phyloP scores from a whole-genome alignment of 2,888 invertebrate genomes.

The Salticus scenicus region DNA sequence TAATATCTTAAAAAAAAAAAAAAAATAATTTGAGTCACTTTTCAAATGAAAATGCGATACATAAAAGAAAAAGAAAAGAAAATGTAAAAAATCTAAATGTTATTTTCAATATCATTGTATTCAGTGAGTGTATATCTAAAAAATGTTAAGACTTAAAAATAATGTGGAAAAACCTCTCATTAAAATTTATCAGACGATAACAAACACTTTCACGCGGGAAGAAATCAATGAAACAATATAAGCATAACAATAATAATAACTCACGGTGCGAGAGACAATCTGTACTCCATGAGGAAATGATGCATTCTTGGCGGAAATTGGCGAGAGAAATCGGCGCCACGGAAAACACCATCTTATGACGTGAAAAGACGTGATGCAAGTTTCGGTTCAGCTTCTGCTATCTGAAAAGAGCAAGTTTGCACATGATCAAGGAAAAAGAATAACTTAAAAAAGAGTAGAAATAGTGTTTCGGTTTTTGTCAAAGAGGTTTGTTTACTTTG shows the following conservation, averaged over 20 bases:
- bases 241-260: neutral
- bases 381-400: conserved; percentile 16
- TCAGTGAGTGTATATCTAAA: no score
- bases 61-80: no score
- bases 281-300: conserved; percentile 8
- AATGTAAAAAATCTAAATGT: no score
- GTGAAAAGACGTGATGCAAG: conserved; percentile 8
- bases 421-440: conserved; percentile 21
- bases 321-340: conserved; percentile 15
- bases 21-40: no score
- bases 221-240: neutral
- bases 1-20: no score
- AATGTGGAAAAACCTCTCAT: no score
- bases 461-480: neutral
- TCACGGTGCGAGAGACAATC: conserved; percentile 18
- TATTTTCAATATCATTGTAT: no score
- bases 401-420: conserved; percentile 30
- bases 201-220: neutral
- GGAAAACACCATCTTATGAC: conserved; percentile 27
- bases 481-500: neutral
- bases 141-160: no score
- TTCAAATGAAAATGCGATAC: no score
- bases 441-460: neutral
- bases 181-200: neutral
- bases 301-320: conserved; percentile 8